phyloP scores from a whole-genome alignment of 2,797 vertebrate species.

The Ciconia nigra region DNA sequence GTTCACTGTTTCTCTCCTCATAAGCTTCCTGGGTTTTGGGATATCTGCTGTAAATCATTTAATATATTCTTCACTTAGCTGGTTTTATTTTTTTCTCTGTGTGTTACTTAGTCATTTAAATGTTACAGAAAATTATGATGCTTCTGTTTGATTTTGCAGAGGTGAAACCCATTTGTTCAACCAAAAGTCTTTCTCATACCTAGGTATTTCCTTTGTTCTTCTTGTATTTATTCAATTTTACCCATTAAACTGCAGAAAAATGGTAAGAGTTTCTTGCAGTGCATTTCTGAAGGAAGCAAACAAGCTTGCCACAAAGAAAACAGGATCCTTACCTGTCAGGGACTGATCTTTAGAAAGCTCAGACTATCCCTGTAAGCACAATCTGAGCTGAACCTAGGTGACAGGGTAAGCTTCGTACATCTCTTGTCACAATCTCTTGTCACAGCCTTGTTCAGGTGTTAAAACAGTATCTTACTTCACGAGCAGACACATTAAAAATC shows the following conservation, averaged over 20 bases:
- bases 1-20: background rate
- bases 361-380: background rate
- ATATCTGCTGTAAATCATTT: background rate
- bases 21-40: slow-evolving; percentile 4
- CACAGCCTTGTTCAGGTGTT: background rate
- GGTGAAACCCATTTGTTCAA: slow-evolving; percentile 49
- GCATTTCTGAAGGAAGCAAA: background rate
- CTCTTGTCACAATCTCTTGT: background rate
- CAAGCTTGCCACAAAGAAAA: background rate
- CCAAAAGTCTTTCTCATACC: background rate
- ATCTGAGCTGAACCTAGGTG: background rate
- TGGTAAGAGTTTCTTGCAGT: background rate
- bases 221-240: background rate
- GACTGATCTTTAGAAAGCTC: background rate
- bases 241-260: background rate
- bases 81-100: slow-evolving; percentile 10
- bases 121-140: slow-evolving; percentile 19
- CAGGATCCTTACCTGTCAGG: background rate
- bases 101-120: slow-evolving; percentile 43
- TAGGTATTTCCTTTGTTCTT: slow-evolving; percentile 12
- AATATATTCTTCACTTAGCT: slow-evolving; percentile 13
- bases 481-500: background rate
- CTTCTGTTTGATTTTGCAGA: slow-evolving; percentile 32
- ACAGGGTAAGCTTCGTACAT: background rate
- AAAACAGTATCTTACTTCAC: background rate